Base-by-base conservation (phyloP, 2,888 invertebrate species). In the Andrena minutula region DNA sequence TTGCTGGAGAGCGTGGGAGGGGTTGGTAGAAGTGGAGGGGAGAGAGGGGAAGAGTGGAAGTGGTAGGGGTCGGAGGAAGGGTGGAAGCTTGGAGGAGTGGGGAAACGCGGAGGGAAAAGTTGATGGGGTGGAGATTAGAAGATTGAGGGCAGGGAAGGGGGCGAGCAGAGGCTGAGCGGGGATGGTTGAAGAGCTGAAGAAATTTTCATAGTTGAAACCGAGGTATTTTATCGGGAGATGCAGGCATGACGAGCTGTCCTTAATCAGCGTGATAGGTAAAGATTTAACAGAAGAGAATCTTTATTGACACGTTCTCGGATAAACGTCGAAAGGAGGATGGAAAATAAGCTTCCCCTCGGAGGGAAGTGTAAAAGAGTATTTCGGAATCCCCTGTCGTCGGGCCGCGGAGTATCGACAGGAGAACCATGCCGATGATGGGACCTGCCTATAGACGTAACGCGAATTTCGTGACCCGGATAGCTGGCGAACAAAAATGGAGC, bases 391-490 rank as follows among this genome's bases (percentile, higher is more conserved):
- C 65, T 51, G 65, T 69, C 79, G 23, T 75, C 63, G 69, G 47
- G 68, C 63, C 64, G 79, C 68, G 49, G 66, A 75, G 80, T 85
- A 86, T 88, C 82, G 81, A 84, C 77, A 66, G 68, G 30, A 65
- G 69, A 69, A 64, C 71, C 65, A 69, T 80, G 60, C 41, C 53
- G 79, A 79, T 74, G 81, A 70, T 86, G 70, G 74, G 70, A 49
- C 49, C 58, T 71, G 71, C 61, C 69, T 75, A 49, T 76, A 74
- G 60, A 60, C 53, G 79, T 61, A 66, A 68, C 75, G 47, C 75
- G 79, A 86, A 86, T 82, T 86, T 86, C 82, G 81, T 86, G 88
- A 88, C 88, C 86, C 68, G 74, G 79, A 84, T 88, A 80, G 68
- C 58, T 26, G 32, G 35, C 66, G 65, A 72, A 69, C 63, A 70